These are phyloP conservation scores for Bimastos eiseni DNA, from an alignment of 2,888 invertebrate genomes.

Conservation along the genomic window DNA sequence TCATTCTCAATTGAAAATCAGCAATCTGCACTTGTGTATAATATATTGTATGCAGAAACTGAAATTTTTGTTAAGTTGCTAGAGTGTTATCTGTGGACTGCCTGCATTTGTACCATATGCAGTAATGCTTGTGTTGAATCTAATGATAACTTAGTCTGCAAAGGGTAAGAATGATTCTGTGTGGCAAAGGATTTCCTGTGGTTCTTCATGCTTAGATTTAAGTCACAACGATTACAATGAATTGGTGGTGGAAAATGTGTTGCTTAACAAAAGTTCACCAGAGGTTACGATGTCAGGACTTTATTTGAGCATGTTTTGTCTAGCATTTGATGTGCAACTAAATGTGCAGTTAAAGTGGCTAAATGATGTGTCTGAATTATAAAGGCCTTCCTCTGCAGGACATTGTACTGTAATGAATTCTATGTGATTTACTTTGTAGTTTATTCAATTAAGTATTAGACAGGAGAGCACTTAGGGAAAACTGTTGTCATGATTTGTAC, in stretches of 20 bases:
- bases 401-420: background rate
- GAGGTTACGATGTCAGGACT: background rate
- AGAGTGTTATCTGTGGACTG: background rate
- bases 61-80: background rate
- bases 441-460: background rate
- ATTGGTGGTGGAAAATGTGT: background rate
- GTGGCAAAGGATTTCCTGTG: background rate
- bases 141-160: background rate
- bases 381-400: background rate
- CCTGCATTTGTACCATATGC: background rate
- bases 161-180: background rate
- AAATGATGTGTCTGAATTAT: background rate
- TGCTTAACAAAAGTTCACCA: too few relatives aligned
- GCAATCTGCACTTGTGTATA: background rate
- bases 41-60: background rate
- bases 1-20: background rate
- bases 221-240: background rate
- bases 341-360: background rate
- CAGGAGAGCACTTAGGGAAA: background rate
- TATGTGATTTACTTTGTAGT: background rate
- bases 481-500: constrained; percentile 1
- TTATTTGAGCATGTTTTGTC: background rate
- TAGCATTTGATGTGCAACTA: background rate
- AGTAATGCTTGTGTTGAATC: background rate
- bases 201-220: background rate